Percentiles rank a stretch among this genome's conserved stretches.
phyloP scores from a whole-genome alignment of 1,140 invertebrate species.

The Ostrea denselamellosa region DNA sequence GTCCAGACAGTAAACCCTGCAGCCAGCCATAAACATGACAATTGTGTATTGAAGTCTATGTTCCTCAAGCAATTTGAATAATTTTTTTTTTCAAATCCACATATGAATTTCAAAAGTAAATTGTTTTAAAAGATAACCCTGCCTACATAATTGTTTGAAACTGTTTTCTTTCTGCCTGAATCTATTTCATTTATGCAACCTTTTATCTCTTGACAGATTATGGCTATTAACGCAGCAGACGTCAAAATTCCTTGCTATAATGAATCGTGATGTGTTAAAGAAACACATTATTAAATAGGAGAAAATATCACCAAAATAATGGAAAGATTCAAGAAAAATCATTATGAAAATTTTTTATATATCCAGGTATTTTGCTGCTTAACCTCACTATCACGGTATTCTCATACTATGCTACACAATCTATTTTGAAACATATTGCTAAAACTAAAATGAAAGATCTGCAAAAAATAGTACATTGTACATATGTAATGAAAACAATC shows the following conservation, averaged over 20 bases:
- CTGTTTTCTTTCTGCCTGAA: background rate
- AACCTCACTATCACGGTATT: background rate
- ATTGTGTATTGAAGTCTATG: background rate
- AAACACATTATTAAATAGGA: background rate
- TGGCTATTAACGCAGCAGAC: background rate
- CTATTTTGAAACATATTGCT: background rate
- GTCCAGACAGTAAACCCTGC: background rate
- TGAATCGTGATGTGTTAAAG: conserved; percentile 12
- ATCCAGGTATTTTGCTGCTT: background rate
- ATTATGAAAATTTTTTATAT: background rate
- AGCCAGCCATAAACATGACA: background rate
- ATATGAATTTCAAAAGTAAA: background rate
- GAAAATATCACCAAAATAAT: conserved; percentile 12
- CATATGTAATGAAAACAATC: no score
- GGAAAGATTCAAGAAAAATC: background rate
- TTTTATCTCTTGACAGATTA: conserved; percentile 32
- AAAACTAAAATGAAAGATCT: no score
- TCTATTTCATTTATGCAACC: background rate
- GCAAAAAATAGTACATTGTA: no score
- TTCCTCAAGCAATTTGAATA: background rate
- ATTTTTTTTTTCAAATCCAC: background rate
- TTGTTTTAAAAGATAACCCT: conserved; percentile 1
- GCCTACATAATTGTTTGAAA: background rate
- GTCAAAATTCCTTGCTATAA: background rate
- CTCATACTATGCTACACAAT: background rate